phyloP scores from a whole-genome alignment of 2,113 vertebrate genomes.

The Sinocyclocheilus grahami region DNA sequence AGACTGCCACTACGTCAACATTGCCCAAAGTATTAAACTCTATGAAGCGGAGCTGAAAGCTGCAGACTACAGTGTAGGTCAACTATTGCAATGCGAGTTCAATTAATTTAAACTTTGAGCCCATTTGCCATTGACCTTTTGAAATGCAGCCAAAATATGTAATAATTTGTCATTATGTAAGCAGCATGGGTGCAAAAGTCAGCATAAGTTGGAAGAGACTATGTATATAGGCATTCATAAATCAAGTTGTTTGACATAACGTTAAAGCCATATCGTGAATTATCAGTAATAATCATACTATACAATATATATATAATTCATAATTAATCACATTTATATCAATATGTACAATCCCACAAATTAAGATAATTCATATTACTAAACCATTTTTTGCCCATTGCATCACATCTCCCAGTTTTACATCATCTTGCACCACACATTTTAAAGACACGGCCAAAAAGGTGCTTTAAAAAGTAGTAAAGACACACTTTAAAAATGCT shows the following conservation, averaged over 20 bases:
- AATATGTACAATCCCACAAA: background rate
- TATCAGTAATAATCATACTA: background rate
- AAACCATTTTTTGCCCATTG: background rate
- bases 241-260: background rate
- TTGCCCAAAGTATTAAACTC: background rate
- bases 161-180: conserved; percentile 3
- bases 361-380: too few relatives aligned
- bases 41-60: background rate
- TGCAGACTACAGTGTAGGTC: background rate
- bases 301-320: background rate
- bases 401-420: background rate
- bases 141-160: background rate
- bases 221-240: background rate
- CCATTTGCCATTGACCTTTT: background rate
- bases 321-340: background rate
- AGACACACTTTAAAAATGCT: background rate
- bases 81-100: background rate
- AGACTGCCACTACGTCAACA: background rate
- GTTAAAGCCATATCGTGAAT: background rate
- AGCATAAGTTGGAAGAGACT: background rate
- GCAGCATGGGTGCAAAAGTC: background rate
- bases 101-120: background rate
- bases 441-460: background rate
- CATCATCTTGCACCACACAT: background rate
- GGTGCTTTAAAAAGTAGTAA: background rate